Percentiles rank a stretch among this genome's conserved stretches.
phyloP scores from a whole-genome alignment of 1,140 invertebrate species.

The Tetraneura akinire region DNA sequence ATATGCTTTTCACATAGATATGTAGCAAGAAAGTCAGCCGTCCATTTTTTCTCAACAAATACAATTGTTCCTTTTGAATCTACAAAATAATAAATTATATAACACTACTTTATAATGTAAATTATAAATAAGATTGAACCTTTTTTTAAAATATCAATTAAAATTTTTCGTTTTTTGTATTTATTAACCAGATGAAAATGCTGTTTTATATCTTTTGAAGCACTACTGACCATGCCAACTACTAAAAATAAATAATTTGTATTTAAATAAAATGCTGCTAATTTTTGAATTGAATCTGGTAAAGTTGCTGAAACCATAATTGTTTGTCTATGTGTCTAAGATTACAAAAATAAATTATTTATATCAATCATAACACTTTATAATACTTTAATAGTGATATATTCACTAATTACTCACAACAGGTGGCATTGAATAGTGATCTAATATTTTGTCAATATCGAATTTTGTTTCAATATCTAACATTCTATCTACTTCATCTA shows the following conservation, averaged over 20 bases:
- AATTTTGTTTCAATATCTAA: conserved; percentile 87
- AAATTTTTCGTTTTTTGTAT: conserved; percentile 72
- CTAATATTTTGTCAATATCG: conserved; percentile 75
- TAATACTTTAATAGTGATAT: not conserved
- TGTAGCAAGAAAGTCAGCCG: conserved; percentile 92
- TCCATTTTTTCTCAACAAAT: conserved; percentile 99
- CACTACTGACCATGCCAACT: conserved; percentile 93
- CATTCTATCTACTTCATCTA: conserved; percentile 98
- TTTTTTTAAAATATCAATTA: conserved; percentile 71
- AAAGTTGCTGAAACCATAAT: conserved; percentile 99
- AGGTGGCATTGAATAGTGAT: conserved; percentile 72
- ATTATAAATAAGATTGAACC: conserved; percentile 43
- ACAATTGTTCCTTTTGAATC: conserved; percentile 71
- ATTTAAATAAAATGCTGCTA: conserved; percentile 92
- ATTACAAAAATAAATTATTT: conserved; percentile 58
- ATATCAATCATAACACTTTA: too few relatives aligned
- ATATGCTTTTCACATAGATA: conserved; percentile 85
- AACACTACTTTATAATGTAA: not conserved
- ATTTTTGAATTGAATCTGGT: conserved; percentile 95
- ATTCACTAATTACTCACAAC: conserved; percentile 53
- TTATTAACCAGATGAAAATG: conserved; percentile 73
- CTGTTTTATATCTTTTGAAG: conserved; percentile 87
- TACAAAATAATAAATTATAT: not conserved
- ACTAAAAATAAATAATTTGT: conserved; percentile 98
- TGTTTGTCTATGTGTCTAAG: conserved; percentile 80